These are phyloP conservation scores for Syrista parreyssii DNA, from an alignment of 2,888 invertebrate genomes.

Conservation along the genomic window DNA sequence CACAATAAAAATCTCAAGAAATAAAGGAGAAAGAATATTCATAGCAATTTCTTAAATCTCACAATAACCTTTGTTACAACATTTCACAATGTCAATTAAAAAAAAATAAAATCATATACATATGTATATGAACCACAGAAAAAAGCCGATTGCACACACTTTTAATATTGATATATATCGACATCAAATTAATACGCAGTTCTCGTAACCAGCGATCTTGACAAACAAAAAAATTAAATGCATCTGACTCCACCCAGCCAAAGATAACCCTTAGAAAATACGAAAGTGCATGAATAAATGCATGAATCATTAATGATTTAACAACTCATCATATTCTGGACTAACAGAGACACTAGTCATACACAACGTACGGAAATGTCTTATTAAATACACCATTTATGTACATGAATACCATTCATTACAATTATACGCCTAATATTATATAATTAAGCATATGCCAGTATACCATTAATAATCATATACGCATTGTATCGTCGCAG, in stretches of 20 bases:
- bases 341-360: background rate
- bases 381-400: background rate
- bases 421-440: background rate
- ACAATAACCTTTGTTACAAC: background rate
- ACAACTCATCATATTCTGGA: background rate
- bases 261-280: background rate
- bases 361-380: background rate
- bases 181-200: background rate
- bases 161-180: background rate
- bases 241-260: background rate
- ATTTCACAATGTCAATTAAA: background rate
- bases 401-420: background rate
- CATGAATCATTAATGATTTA: background rate
- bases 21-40: background rate
- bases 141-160: background rate
- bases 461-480: background rate
- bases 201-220: background rate
- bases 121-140: background rate
- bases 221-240: background rate
- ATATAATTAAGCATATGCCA: background rate
- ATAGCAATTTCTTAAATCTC: background rate
- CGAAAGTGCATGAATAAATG: background rate
- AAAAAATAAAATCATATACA: background rate
- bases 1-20: background rate
- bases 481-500: background rate